Evolutionary conservation across 2,888 invertebrate species (phyloP).

Genomic region (Agapostemon virescens): DNA sequence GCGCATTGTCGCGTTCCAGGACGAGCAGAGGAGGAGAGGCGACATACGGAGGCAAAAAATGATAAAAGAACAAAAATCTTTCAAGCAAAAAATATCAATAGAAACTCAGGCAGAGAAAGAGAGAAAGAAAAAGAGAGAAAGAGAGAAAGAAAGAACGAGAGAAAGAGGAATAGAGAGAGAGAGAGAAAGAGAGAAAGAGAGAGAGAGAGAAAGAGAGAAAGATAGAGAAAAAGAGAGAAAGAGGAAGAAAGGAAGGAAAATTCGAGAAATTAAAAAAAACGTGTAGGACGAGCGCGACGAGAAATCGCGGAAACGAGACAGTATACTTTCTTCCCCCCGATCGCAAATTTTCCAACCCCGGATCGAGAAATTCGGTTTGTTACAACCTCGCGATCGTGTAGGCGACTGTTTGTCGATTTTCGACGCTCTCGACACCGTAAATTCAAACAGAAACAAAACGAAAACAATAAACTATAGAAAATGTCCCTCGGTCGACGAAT

Average conservation of each 20-base stretch:
- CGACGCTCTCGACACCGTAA: constrained; percentile 60
- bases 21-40: constrained; percentile 62
- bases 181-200: constrained; percentile 33
- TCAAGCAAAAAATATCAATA: constrained; percentile 3
- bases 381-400: constrained; percentile 60
- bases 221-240: constrained; percentile 35
- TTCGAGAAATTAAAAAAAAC: constrained; percentile 31
- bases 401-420: constrained; percentile 55
- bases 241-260: constrained; percentile 44
- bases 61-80: constrained; percentile 1
- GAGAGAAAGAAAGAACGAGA: background rate
- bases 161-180: constrained; percentile 41
- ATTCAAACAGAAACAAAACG: background rate
- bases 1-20: constrained; percentile 59
- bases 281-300: constrained; percentile 46
- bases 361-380: constrained; percentile 46
- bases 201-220: constrained; percentile 19
- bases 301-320: constrained; percentile 62
- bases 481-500: constrained; percentile 56
- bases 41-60: constrained; percentile 52
- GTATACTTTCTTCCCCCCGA: constrained; percentile 40
- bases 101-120: constrained; percentile 55
- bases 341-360: constrained; percentile 38
- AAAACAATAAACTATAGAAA: constrained; percentile 2
- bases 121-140: constrained; percentile 17